Conservation (phyloP, 2,113 vertebrate genomes). For the Tonatia bakeri region DNA sequence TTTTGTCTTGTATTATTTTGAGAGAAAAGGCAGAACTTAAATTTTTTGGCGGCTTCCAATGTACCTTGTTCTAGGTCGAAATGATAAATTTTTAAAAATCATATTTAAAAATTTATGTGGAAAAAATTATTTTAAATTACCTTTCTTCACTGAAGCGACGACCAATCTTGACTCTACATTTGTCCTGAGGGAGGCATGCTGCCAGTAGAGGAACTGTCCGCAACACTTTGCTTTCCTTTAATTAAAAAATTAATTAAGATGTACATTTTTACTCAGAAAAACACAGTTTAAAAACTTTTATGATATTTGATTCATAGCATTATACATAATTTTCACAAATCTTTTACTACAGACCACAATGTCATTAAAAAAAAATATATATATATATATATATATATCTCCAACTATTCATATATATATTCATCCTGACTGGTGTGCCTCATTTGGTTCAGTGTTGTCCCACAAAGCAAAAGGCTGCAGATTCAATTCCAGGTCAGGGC, state of each 20-base stretch:
- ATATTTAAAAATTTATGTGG: background rate
- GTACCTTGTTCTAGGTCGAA: background rate
- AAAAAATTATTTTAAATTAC: constrained; percentile 74
- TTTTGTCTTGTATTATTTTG: background rate
- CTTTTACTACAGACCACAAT: background rate
- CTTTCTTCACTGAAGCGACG: constrained; percentile 94
- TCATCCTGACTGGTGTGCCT: too few relatives aligned
- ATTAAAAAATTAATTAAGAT: constrained; percentile 56
- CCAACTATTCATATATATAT: background rate
- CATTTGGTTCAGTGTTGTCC: too few relatives aligned
- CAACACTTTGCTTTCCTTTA: constrained; percentile 92
- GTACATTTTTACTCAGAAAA: constrained; percentile 23
- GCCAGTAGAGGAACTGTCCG: constrained; percentile 94
- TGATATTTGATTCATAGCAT: constrained; percentile 21
- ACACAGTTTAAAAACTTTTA: background rate
- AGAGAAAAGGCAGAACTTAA: background rate
- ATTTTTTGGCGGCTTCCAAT: background rate
- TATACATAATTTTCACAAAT: background rate
- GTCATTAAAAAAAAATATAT: background rate
- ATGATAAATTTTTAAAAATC: background rate
- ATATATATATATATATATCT: background rate
- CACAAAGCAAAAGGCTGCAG: too few relatives aligned
- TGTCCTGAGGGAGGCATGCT: constrained; percentile 92
- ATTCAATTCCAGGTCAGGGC: too few relatives aligned
- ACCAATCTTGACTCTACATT: constrained; percentile 92